These are phyloP conservation scores for Campoletis raptor DNA, from an alignment of 2,888 invertebrate genomes.

Conservation along the genomic window DNA sequence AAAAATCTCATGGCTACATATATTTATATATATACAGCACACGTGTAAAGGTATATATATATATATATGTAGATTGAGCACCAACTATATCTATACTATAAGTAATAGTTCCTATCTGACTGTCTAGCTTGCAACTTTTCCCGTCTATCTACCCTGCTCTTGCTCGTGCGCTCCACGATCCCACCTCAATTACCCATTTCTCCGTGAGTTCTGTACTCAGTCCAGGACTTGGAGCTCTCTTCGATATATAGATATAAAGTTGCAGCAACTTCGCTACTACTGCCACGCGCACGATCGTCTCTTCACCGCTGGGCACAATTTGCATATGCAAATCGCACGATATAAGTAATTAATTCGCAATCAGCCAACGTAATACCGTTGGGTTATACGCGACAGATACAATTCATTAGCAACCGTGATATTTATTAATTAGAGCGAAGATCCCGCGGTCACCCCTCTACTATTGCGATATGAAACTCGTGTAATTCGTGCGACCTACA, in stretches of 20 bases:
- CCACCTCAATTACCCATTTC: slow-evolving; percentile 67
- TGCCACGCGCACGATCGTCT: slow-evolving; percentile 68
- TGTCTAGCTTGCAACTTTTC: slow-evolving; percentile 68
- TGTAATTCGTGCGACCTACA: slow-evolving; percentile 31
- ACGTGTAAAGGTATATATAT: not conserved
- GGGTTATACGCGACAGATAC: slow-evolving; percentile 79
- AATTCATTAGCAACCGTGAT: slow-evolving; percentile 81
- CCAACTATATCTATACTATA: not conserved
- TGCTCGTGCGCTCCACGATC: slow-evolving; percentile 52
- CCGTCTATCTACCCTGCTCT: slow-evolving; percentile 66
- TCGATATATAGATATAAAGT: slow-evolving; percentile 26
- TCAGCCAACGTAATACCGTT: slow-evolving; percentile 79
- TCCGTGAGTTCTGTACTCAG: slow-evolving; percentile 54
- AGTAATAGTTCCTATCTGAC: slow-evolving; percentile 55
- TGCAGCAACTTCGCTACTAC: slow-evolving; percentile 21
- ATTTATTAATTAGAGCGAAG: slow-evolving; percentile 78
- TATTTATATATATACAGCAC: not conserved
- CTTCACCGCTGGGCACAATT: slow-evolving; percentile 74
- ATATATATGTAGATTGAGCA: not conserved
- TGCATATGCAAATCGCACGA: slow-evolving; percentile 83
- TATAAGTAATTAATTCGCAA: slow-evolving; percentile 84
- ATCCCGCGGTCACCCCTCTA: slow-evolving; percentile 37
- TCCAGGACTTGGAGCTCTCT: slow-evolving; percentile 32
- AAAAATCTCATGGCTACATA: not conserved
- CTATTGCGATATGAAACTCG: not conserved